Evolutionary conservation across 2,113 vertebrate genomes (phyloP).

Genomic region (Prionailurus viverrinus): DNA sequence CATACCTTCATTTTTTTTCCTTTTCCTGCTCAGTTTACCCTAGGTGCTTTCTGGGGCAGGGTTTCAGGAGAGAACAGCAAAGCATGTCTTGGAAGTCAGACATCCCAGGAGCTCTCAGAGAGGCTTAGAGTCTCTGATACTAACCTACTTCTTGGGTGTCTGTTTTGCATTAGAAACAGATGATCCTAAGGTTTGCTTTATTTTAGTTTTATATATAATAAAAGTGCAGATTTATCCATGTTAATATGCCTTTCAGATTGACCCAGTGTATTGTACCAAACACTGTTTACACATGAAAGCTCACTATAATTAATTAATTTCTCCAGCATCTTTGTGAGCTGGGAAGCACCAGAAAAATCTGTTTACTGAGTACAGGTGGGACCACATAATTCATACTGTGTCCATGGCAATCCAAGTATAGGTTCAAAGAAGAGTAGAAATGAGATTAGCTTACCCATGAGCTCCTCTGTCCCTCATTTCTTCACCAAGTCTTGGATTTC

Average conservation of each 20-base stretch:
- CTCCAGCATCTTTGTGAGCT: neutral
- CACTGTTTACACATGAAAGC: constrained; percentile 29
- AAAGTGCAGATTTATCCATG: neutral
- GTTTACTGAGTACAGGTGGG: neutral
- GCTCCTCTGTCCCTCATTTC: neutral
- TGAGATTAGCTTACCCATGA: neutral
- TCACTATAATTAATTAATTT: neutral
- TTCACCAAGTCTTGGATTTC: constrained; percentile 48
- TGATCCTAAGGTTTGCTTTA: neutral
- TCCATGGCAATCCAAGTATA: neutral
- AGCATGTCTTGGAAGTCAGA: neutral
- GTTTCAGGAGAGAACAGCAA: constrained; percentile 15
- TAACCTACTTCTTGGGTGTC: neutral
- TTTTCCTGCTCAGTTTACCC: neutral
- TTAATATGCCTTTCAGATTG: neutral
- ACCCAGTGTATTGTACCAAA: neutral
- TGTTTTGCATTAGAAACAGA: neutral
- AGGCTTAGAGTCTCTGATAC: neutral
- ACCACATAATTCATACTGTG: neutral
- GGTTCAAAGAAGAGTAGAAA: neutral
- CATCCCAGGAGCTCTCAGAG: neutral
- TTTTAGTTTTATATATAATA: constrained; percentile 9
- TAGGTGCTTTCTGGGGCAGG: neutral
- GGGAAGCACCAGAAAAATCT: neutral
- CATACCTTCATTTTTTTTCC: neutral